Evolutionary conservation across 2,888 invertebrate species (phyloP), one percentile per base, ranked within the genome.

Genomic region (Phorcus lineatus): DNA sequence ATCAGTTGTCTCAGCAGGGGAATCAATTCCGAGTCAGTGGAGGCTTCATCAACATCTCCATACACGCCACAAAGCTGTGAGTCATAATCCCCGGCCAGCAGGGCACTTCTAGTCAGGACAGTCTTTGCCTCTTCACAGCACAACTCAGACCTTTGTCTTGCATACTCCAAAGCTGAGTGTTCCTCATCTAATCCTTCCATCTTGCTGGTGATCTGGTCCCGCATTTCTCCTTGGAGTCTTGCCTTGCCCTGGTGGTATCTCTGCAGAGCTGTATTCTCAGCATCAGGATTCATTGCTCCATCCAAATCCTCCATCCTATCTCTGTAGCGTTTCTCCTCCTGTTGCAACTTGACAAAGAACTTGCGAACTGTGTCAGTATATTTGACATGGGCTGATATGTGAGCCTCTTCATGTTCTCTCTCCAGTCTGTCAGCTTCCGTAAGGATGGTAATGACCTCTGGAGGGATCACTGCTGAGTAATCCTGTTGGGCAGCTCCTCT

Each of bases 1-100:
- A 92, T 89, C 76, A 92, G 85, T 82, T 92, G 91, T 79, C 90
- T 90, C 80, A 92, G 83, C 53, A 92, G 85, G 4, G 92, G 91
- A n/a, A 91, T 87, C 76, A 92, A 85, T 74, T 91, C 91, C 6
- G 90, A 88, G 81, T 91, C 91, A 54, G 86, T 82, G 19, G 85
- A 79, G 1, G 87, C 80, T n/a, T 85, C 81, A 62, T 90, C 86
- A 16, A 85, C 85, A 77, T 91, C 91, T 11, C 91, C 91, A 78
- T 91, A 91, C 17, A 91, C 89, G 54, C 91, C 92, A 17, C 86
- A 81, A 53, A 91, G 81, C 79, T 84, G 88, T 79, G 89, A 88
- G 78, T 92, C 91, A 78, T 89, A 92, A 78, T 91, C 91, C 17
- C 92, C 92, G 22, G 91, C 91, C 16, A 91, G 83, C 17, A 89